These are phyloP conservation scores for Apis dorsata DNA, from an alignment of 1,140 invertebrate genomes.

Conservation along the genomic window DNA sequence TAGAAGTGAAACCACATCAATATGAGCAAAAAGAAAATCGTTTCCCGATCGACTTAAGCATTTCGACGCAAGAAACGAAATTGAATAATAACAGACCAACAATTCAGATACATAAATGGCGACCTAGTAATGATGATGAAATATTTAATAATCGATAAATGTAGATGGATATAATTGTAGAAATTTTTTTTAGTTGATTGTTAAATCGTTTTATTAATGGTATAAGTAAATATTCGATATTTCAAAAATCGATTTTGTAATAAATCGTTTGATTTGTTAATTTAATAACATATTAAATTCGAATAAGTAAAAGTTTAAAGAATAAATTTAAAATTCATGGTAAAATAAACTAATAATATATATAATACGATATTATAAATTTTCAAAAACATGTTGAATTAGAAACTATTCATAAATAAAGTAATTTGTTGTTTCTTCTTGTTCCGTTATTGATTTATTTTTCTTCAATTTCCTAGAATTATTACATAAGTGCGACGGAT, in stretches of 20 bases:
- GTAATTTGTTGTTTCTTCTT: background rate
- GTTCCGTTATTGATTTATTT: background rate
- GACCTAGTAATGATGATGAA: slow-evolving; percentile 4
- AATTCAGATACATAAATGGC: slow-evolving; percentile 49
- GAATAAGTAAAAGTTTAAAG: background rate
- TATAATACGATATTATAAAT: background rate
- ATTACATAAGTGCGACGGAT: background rate
- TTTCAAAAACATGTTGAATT: background rate
- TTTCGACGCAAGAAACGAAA: background rate
- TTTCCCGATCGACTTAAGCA: background rate
- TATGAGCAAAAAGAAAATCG: background rate
- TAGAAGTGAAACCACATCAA: background rate
- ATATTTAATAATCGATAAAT: background rate
- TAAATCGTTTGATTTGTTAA: background rate
- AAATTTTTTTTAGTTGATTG: background rate
- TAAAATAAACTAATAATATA: background rate
- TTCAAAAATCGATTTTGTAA: too few relatives aligned
- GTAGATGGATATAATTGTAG: background rate
- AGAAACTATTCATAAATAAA: background rate
- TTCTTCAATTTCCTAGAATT: slow-evolving; percentile 1
- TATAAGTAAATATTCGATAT: background rate
- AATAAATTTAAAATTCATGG: too few relatives aligned
- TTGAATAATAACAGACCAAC: slow-evolving; percentile 9
- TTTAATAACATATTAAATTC: background rate
- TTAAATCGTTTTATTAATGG: background rate